Conservation (phyloP, 2,113 vertebrate species). For the Spizaetus ornatus region DNA sequence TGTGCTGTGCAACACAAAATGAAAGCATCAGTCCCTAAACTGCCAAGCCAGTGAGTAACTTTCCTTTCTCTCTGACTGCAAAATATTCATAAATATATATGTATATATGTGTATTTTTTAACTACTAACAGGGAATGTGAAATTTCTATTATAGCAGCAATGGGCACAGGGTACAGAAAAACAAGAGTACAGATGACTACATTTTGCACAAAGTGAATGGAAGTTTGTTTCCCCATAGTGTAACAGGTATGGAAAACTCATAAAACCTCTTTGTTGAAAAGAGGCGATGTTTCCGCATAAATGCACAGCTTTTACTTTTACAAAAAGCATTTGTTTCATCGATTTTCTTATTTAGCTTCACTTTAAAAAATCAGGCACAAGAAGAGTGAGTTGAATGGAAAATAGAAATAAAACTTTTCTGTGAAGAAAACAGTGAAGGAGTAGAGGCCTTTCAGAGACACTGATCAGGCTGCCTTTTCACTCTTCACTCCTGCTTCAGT, state of each 20-base stretch:
- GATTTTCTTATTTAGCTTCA: background rate
- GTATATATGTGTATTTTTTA: background rate
- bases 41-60: background rate
- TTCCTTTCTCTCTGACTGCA: background rate
- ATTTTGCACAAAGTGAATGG: background rate
- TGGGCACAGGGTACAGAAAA: background rate
- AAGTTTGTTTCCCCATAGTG: background rate
- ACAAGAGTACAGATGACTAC: background rate
- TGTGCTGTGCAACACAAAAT: background rate
- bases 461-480: background rate
- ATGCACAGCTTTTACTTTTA: background rate
- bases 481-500: background rate
- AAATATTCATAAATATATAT: background rate
- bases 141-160: background rate
- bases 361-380: background rate
- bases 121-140: background rate
- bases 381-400: background rate
- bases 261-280: background rate
- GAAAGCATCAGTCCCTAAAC: background rate
- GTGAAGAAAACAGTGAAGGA: background rate
- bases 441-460: background rate
- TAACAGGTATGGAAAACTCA: background rate
- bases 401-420: background rate
- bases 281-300: background rate
- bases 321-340: background rate